Percentiles rank a stretch among this genome's conserved stretches.
Evolutionary conservation across 92 coral and sea anemone genomes (phyloP).

Genomic region (Palythoa grandis): DNA sequence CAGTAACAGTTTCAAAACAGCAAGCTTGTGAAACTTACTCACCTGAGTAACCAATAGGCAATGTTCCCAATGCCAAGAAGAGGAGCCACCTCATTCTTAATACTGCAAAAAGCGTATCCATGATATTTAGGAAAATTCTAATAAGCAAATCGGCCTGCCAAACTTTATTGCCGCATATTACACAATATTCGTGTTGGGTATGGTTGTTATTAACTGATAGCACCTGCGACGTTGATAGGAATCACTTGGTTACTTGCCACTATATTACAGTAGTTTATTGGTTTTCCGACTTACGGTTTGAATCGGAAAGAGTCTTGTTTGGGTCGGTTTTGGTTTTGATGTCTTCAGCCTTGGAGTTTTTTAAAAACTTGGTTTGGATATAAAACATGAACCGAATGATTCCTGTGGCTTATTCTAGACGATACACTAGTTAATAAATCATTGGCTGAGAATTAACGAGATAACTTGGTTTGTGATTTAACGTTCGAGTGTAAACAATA

Average conservation of each 20-base stretch:
- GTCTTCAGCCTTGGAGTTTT: background rate
- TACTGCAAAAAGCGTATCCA: background rate
- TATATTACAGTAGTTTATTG: background rate
- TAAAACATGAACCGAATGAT: background rate
- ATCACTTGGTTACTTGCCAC: background rate
- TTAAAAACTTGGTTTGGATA: background rate
- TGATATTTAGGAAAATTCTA: slow-evolving; percentile 9
- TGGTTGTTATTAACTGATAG: background rate
- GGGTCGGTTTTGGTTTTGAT: background rate
- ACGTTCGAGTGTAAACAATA: slow-evolving; percentile 48
- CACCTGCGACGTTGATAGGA: slow-evolving; percentile 32
- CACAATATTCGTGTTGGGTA: background rate
- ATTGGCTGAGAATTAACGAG: slow-evolving; percentile 56
- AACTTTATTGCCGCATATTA: slow-evolving; percentile 32
- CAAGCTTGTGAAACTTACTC: background rate
- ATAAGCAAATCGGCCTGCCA: slow-evolving; percentile 26
- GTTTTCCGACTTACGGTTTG: slow-evolving; percentile 31
- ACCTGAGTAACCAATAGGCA: background rate
- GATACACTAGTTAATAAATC: slow-evolving; percentile 59
- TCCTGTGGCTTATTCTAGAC: slow-evolving; percentile 40
- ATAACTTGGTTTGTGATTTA: slow-evolving; percentile 59
- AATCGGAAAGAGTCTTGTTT: background rate
- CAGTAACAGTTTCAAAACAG: background rate
- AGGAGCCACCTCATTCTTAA: slow-evolving; percentile 16
- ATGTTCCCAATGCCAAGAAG: slow-evolving; percentile 9